Base-by-base conservation (phyloP, 2,797 vertebrate genomes). In the Sebastes minor region DNA sequence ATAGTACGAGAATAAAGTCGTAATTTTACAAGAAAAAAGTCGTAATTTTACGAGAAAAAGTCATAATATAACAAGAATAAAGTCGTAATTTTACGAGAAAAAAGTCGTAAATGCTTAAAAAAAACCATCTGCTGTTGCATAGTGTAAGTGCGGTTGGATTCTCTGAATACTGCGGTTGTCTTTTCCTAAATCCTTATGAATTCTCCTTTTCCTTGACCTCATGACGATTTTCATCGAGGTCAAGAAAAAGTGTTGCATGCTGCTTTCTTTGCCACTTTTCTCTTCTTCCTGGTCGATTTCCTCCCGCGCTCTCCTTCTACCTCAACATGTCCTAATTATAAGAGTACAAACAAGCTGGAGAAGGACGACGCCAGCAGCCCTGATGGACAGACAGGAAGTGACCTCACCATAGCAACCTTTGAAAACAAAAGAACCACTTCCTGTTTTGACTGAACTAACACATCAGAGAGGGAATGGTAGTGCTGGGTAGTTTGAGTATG, bases 391-490 rank as follows among this genome's bases (percentile, higher is more conserved):
- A 76, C 75, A 62, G 86, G 84, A 84, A 71, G 72, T 76, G 78
- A 83, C 38, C 75, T 86, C 69, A 38, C 42, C 67, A 64, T 25
- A 27, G 65, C 52, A 77, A 38, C 61, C 6, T 22, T 55, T 27
- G 5, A 75, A 82, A 86, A 86, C 81, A 88, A 84, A 84, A 33
- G 25, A 59, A 55, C 33, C 16, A 59, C 71, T 60, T 88, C 84
- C 87, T 88, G 87, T 86, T 82, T 75, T 80, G 76, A 61, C 78
- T 68, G 3, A 65, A 72, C 16, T 56, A 59, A 68, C 12, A 56
- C 32, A 42, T 22, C 32, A 65, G 4, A 35, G 18, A 28, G 3
- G 35, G 35, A 68, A 8, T 42, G 22, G 25, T 35, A 32, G 42
- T 23, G 28, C 57, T 28, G 33, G 20, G 16, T 46, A 8, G 49